These are phyloP conservation scores for Himantopus leucocephalus DNA, from an alignment of 2,113 vertebrate genomes.

Conservation along the genomic window DNA sequence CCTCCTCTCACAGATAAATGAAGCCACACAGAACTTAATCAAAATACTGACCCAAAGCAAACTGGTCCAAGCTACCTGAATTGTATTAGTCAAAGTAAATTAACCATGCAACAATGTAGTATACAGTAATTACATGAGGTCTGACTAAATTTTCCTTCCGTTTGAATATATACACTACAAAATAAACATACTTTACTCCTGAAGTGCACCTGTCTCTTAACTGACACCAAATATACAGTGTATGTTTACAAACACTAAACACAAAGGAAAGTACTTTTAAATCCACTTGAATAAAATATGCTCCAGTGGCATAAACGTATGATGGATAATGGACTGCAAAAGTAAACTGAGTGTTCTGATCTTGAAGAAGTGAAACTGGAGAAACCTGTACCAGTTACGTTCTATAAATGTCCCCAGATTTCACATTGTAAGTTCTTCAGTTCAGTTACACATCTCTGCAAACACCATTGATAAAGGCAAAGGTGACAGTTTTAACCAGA, in stretches of 20 bases:
- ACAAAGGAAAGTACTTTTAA: neutral
- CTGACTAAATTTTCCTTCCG: neutral
- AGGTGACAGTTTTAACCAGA: neutral
- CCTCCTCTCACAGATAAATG: neutral
- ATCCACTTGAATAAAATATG: neutral
- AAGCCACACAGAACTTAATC: neutral
- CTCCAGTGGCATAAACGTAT: neutral
- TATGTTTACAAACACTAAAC: neutral
- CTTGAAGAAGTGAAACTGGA: neutral
- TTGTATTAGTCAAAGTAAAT: neutral
- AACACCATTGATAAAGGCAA: neutral
- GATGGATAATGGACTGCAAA: neutral
- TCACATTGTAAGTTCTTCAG: neutral
- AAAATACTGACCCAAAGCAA: neutral
- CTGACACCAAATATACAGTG: neutral
- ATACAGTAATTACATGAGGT: neutral
- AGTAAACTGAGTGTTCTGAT: neutral
- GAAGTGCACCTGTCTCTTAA: neutral
- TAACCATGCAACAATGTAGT: neutral
- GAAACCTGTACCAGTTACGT: neutral
- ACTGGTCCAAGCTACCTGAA: neutral
- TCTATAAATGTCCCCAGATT: neutral
- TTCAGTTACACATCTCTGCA: neutral
- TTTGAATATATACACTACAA: neutral
- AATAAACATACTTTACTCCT: neutral